Base-by-base conservation (phyloP, 2,797 vertebrate species). In the Sardinella longiceps region DNA sequence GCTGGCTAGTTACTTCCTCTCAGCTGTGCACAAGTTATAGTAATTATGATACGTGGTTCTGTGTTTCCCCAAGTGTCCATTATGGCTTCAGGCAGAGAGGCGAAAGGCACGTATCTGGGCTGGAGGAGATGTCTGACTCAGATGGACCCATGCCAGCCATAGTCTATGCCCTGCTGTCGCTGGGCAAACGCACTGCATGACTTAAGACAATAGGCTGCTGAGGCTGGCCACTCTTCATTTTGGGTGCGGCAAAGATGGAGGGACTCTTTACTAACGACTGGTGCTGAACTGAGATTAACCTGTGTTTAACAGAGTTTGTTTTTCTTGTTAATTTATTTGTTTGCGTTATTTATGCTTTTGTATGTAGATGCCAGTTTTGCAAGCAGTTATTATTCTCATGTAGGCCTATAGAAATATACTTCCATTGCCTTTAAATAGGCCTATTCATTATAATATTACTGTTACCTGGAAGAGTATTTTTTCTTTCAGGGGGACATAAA, bases 171-270 rank as follows among this genome's bases (percentile, higher is more conserved):
- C 70, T 74, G 66, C 66, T 39, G 70, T 77, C 37, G 5, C 70
- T 77, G 70, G 70, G 70, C 70, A 77, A 23, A 74, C 9, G 9
- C 15, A 18, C 30, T 18, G 33, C 66, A 37, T 74, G 66, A 18
- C 66, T 23, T 9, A 39, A 74, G 66, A 74, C 66, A 74, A 77
- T 39, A 43, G 70, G 70, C 70, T 77, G 37, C 70, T 43, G 33
- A 7, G 70, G 15, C 37, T 20, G 43, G 4, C n/a, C 2, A 18
- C 23, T 43, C 37, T 77, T 37, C 70, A 23, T 39, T 20, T 9
- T 20, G 7, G 7, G 70, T 2, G 18, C 10, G 33, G 6, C 12
- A 30, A 70, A 20, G 33, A 39, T n/a, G n/a, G n/a, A n/a, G n/a
- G 70, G 70, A 2, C 20, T 25, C 1, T 60, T 25, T 25, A 25